A percentile compares a stretch with the other conserved stretches of the same genome.
Evolutionary conservation across 2,888 invertebrate species (phyloP).

Genomic region (Stenoptilia bipunctidactyla): DNA sequence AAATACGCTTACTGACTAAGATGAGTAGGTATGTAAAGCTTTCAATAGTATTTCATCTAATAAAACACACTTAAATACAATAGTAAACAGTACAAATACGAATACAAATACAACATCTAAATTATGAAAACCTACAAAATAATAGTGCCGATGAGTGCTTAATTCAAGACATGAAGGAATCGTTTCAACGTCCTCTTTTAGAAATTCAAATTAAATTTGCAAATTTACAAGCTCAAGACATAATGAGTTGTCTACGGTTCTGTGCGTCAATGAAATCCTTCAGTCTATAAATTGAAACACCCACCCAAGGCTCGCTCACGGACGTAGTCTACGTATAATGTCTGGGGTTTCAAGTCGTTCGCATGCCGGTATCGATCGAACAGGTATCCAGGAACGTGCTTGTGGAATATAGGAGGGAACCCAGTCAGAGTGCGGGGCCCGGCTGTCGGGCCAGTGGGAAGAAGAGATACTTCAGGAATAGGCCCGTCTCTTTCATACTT

Average conservation of each 20-base stretch:
- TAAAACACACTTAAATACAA: constrained; percentile 19
- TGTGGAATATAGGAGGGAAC: constrained; percentile 59
- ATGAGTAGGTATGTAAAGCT: too few relatives aligned
- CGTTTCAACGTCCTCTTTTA: constrained; percentile 33
- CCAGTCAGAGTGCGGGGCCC: constrained; percentile 57
- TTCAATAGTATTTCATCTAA: constrained; percentile 9
- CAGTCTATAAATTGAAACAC: constrained; percentile 59
- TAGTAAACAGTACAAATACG: constrained; percentile 14
- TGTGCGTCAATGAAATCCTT: constrained; percentile 47
- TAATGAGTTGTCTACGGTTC: constrained; percentile 4
- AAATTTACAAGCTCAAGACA: constrained; percentile 4
- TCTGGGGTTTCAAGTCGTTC: constrained; percentile 60
- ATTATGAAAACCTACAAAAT: neutral
- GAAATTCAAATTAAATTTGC: constrained; percentile 26
- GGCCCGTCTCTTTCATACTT: constrained; percentile 57
- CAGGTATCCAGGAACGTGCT: constrained; percentile 61
- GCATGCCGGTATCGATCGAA: constrained; percentile 54
- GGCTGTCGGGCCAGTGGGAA: constrained; percentile 38
- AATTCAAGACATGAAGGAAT: constrained; percentile 57
- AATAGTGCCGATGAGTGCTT: constrained; percentile 54
- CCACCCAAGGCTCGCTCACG: constrained; percentile 65
- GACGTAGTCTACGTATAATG: constrained; percentile 67
- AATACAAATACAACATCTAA: neutral
- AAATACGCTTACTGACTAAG: too few relatives aligned
- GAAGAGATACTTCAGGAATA: constrained; percentile 45